Evolutionary conservation across 2,888 invertebrate species (phyloP).

Genomic region (Pecten maximus): DNA sequence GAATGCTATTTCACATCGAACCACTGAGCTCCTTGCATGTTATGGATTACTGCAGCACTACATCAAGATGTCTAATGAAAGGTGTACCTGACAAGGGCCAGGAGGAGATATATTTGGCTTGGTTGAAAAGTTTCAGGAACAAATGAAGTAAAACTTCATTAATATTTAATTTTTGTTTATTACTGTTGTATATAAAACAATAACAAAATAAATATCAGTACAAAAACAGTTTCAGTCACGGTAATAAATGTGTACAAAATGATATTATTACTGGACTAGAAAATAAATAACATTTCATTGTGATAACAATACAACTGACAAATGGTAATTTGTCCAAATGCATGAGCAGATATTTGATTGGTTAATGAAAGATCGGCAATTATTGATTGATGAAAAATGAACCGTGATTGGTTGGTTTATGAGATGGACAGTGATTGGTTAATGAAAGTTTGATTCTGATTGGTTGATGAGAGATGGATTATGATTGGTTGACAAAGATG

Average conservation of each 20-base stretch:
- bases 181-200: constrained; percentile 33
- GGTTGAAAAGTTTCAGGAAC: neutral
- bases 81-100: too few species aligned
- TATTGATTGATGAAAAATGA: too few species aligned
- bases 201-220: constrained; percentile 32
- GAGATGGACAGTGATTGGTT: too few species aligned
- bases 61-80: too few species aligned
- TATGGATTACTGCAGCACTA: too few species aligned
- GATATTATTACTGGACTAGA: neutral
- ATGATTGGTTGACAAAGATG: neutral
- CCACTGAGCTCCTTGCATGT: too few species aligned
- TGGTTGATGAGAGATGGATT: neutral
- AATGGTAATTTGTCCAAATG: neutral
- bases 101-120: too few species aligned
- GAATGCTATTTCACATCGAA: too few species aligned
- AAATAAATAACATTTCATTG: constrained; percentile 26
- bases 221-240: constrained; percentile 21
- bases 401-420: too few species aligned
- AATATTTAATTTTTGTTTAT: neutral
- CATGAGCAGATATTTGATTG: neutral
- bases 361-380: too few species aligned
- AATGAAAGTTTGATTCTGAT: neutral
- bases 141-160: neutral
- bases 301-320: constrained; percentile 18
- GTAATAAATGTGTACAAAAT: constrained; percentile 25